Conservation (phyloP, 2,113 vertebrate species). For the Isurus oxyrinchus region DNA sequence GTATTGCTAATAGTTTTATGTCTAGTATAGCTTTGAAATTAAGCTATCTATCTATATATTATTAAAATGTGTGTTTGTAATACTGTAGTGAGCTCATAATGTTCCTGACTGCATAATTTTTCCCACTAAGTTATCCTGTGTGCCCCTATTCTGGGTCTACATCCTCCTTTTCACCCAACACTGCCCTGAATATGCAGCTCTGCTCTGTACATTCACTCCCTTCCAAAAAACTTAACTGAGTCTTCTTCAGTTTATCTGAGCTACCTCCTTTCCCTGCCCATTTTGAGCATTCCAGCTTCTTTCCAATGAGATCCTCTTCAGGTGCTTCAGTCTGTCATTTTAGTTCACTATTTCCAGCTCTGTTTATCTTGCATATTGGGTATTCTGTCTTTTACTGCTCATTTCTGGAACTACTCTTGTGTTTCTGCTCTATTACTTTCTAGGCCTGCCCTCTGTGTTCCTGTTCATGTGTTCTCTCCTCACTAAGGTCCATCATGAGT, state of each 20-base stretch:
- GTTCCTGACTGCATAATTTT: neutral
- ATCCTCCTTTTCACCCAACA: neutral
- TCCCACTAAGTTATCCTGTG: neutral
- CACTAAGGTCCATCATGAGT: neutral
- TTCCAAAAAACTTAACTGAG: neutral
- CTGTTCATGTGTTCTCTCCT: neutral
- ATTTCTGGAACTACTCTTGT: neutral
- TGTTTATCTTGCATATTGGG: neutral
- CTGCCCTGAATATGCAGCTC: neutral
- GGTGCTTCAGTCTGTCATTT: neutral
- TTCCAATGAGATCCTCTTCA: neutral
- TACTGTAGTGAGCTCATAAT: neutral
- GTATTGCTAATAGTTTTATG: neutral
- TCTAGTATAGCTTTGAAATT: slow-evolving; percentile 34
- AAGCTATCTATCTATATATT: neutral
- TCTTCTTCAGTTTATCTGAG: neutral
- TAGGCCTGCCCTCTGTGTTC: neutral
- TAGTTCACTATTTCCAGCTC: neutral
- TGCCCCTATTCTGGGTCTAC: neutral
- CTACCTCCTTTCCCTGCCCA: neutral
- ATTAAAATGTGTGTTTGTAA: neutral
- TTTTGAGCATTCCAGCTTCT: neutral
- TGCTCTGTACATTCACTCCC: neutral
- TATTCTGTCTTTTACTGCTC: neutral
- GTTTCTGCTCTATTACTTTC: neutral